Evolutionary conservation across 2,797 vertebrate species (phyloP).

Genomic region (Hydrophis major): DNA sequence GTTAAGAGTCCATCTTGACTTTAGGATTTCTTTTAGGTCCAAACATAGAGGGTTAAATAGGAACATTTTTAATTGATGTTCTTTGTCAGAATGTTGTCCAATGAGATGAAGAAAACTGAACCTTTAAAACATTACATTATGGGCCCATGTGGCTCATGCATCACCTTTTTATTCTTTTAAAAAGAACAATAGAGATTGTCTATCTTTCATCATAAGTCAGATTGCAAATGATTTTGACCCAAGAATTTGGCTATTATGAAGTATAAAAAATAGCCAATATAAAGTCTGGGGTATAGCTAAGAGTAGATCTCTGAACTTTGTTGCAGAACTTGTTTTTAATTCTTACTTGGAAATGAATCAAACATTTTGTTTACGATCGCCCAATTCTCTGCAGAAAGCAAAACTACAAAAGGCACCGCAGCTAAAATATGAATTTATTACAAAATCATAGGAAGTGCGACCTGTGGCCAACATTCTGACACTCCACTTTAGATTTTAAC

Average conservation of each 20-base stretch:
- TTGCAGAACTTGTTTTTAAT: neutral
- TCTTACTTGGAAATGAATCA: conserved; percentile 8
- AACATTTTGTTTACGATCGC: neutral
- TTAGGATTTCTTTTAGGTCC: conserved; percentile 13
- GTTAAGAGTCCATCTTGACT: neutral
- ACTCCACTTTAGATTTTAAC: neutral
- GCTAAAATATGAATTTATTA: neutral
- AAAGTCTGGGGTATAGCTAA: neutral
- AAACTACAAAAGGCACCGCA: neutral
- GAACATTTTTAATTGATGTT: neutral
- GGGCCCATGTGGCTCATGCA: neutral
- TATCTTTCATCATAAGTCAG: neutral
- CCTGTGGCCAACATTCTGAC: neutral
- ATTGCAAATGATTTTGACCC: neutral
- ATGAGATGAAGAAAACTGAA: neutral
- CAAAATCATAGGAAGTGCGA: neutral
- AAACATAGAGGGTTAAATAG: neutral
- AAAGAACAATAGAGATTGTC: neutral
- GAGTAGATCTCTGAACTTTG: neutral
- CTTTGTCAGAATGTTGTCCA: neutral
- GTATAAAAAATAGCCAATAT: neutral
- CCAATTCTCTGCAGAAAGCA: neutral
- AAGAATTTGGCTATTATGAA: neutral
- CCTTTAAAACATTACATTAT: neutral
- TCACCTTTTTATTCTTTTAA: too few relatives aligned